phyloP scores from a whole-genome alignment of 2,888 invertebrate genomes.

The Eilema caniola region DNA sequence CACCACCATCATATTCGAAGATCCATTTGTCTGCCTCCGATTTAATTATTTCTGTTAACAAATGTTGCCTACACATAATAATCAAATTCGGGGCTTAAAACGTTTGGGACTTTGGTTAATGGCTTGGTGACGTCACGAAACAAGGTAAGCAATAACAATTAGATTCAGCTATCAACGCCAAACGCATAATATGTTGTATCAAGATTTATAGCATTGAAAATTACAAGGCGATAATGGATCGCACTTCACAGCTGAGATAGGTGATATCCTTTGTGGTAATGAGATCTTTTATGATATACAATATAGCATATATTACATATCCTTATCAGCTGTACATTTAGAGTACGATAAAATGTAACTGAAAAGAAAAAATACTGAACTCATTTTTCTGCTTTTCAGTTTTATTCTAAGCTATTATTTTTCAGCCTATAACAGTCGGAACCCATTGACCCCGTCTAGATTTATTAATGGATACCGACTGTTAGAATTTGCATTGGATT shows the following conservation, averaged over 20 bases:
- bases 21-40: constrained; percentile 15
- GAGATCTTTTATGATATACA: constrained; percentile 12
- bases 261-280: constrained; percentile 18
- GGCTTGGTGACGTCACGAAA: constrained; percentile 39
- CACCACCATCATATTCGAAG: constrained; percentile 6
- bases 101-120: constrained; percentile 31
- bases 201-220: constrained; percentile 52
- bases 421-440: too few species aligned
- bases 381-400: too few species aligned
- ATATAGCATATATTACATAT: neutral
- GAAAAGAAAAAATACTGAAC: neutral
- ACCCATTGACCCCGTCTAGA: too few species aligned
- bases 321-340: neutral
- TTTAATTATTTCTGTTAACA: constrained; percentile 49
- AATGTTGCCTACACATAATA: constrained; percentile 34
- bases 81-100: constrained; percentile 44
- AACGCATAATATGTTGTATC: constrained; percentile 40
- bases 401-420: too few species aligned
- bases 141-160: constrained; percentile 50
- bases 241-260: constrained; percentile 15
- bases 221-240: constrained; percentile 47
- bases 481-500: neutral
- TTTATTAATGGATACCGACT: too few species aligned
- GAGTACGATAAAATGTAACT: neutral
- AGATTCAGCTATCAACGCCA: constrained; percentile 47